Conservation (phyloP, 1,140 invertebrate species). For the Araneus ventricosus region DNA sequence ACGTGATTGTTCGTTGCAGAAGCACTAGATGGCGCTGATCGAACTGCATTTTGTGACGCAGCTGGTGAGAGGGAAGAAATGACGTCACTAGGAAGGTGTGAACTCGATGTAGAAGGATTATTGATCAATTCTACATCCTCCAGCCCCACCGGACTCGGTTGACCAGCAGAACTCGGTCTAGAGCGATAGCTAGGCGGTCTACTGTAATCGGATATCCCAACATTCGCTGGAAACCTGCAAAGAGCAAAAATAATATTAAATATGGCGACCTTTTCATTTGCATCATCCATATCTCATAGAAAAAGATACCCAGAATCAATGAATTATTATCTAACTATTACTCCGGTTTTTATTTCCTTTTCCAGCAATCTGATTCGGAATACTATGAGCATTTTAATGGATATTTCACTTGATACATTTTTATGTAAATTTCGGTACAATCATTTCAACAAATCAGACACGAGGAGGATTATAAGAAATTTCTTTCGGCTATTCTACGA, state of each 20-base stretch:
- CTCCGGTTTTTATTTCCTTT: too few relatives aligned
- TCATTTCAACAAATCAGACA: too few relatives aligned
- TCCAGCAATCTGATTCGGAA: accelerated
- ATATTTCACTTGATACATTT: too few relatives aligned
- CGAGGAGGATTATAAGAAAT: too few relatives aligned
- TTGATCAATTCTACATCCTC: conserved; percentile 73
- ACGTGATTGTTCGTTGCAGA: conserved; percentile 54
- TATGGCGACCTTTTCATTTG: not conserved
- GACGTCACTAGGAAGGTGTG: conserved; percentile 73
- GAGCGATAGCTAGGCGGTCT: conserved; percentile 72
- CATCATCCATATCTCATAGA: not conserved
- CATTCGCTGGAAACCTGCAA: conserved; percentile 58
- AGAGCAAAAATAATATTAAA: not conserved
- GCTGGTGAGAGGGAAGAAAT: conserved; percentile 58
- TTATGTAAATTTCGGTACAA: too few relatives aligned
- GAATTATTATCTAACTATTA: not conserved
- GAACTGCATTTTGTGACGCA: conserved; percentile 52
- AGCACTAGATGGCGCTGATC: conserved; percentile 69
- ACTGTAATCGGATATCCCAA: conserved; percentile 71
- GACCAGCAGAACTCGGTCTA: conserved; percentile 71
- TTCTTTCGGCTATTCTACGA: too few relatives aligned
- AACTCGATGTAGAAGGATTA: conserved; percentile 73
- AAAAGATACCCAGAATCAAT: not conserved
- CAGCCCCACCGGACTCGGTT: conserved; percentile 68
- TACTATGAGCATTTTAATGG: too few relatives aligned